Conservation (phyloP, 2,888 invertebrate genomes). For the Drosophila histrio region DNA sequence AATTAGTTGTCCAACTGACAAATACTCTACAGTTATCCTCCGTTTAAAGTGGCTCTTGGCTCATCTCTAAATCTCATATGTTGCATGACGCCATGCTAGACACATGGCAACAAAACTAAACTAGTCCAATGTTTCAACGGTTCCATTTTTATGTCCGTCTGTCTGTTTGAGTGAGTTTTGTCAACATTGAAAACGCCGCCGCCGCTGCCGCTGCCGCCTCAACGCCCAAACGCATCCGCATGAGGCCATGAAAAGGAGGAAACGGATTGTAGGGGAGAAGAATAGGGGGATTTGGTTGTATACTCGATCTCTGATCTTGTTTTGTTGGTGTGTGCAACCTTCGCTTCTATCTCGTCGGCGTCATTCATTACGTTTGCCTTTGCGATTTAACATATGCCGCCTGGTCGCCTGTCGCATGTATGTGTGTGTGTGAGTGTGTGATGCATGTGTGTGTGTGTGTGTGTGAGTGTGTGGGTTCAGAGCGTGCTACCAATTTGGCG, state of each 20-base stretch:
- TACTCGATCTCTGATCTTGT: constrained; percentile 58
- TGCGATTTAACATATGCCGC: constrained; percentile 73
- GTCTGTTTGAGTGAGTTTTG: constrained; percentile 69
- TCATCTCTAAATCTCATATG: constrained; percentile 58
- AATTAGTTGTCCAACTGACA: not conserved
- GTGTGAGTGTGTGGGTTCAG: constrained; percentile 64
- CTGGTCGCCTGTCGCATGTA: constrained; percentile 15
- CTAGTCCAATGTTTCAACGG: constrained; percentile 57
- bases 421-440: not conserved
- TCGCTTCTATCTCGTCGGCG: constrained; percentile 64
- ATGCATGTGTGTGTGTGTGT: constrained; percentile 12
- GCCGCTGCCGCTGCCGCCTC: constrained; percentile 39
- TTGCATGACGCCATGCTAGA: constrained; percentile 58
- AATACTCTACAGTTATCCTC: constrained; percentile 13
- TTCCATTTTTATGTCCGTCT: constrained; percentile 30
- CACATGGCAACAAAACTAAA: constrained; percentile 64
- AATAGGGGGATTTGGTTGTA: constrained; percentile 2
- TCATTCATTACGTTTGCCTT: constrained; percentile 77
- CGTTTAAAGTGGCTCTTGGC: constrained; percentile 13
- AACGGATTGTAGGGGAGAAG: not conserved
- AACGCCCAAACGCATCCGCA: constrained; percentile 79
- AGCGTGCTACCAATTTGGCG: constrained; percentile 73
- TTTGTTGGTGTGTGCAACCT: constrained; percentile 70
- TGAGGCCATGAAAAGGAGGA: constrained; percentile 20
- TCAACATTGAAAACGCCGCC: constrained; percentile 71